phyloP scores from a whole-genome alignment of 1,140 invertebrate genomes.

The Asbolus verrucosus region DNA sequence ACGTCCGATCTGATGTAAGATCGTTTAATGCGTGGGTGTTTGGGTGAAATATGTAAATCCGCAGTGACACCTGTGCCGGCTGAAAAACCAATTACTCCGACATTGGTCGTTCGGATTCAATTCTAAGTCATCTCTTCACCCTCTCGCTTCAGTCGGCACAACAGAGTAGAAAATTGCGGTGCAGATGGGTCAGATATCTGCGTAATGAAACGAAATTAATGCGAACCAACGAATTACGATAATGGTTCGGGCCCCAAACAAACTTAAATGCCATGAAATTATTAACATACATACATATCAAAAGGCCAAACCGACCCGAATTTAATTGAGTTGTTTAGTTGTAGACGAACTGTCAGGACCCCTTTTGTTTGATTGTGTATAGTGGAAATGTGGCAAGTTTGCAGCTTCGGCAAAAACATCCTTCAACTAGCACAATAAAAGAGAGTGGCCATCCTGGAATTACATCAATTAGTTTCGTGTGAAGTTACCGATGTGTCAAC shows the following conservation, averaged over 20 bases:
- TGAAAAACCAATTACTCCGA: slow-evolving; percentile 22
- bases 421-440: too few relatives aligned
- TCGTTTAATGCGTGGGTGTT: too few relatives aligned
- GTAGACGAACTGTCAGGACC: neutral
- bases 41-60: slow-evolving; percentile 19
- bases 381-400: too few relatives aligned
- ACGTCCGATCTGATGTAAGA: too few relatives aligned
- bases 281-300: slow-evolving; percentile 30
- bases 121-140: slow-evolving; percentile 7
- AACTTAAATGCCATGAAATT: slow-evolving; percentile 41
- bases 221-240: slow-evolving; percentile 43
- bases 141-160: slow-evolving; percentile 15
- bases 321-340: slow-evolving; percentile 9
- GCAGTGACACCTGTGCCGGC: slow-evolving; percentile 14
- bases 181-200: slow-evolving; percentile 46
- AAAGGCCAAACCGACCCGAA: slow-evolving; percentile 3
- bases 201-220: slow-evolving; percentile 46
- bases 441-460: too few relatives aligned
- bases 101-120: slow-evolving; percentile 9
- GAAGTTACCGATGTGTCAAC: too few relatives aligned
- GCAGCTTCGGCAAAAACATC: too few relatives aligned
- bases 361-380: slow-evolving; percentile 1
- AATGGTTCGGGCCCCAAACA: slow-evolving; percentile 35
- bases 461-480: too few relatives aligned
- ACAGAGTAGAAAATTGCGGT: slow-evolving; percentile 45